Percentiles rank a stretch among this genome's conserved stretches.
phyloP scores from a whole-genome alignment of 2,888 invertebrate genomes.

The Xestia xanthographa region DNA sequence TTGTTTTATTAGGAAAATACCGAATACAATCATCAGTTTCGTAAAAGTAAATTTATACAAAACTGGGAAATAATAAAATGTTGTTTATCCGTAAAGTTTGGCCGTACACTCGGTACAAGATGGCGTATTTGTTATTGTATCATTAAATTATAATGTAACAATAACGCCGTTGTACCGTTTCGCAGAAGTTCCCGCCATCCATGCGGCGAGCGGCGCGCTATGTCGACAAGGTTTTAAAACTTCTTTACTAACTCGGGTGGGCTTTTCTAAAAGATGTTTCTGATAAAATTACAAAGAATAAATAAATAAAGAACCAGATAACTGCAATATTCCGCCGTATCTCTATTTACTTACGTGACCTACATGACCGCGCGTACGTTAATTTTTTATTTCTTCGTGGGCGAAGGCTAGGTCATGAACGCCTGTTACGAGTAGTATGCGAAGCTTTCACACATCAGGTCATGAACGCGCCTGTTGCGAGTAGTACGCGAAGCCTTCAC shows the following conservation, averaged over 20 bases:
- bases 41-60: background rate
- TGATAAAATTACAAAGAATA: background rate
- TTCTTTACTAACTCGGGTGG: background rate
- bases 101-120: slow-evolving; percentile 13
- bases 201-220: background rate
- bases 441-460: too few relatives aligned
- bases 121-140: slow-evolving; percentile 18
- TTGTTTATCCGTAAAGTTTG: slow-evolving; percentile 12
- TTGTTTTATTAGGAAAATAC: background rate
- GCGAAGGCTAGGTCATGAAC: too few relatives aligned
- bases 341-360: background rate
- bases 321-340: background rate
- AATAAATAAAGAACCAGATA: background rate
- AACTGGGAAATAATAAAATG: slow-evolving; percentile 8
- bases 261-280: slow-evolving; percentile 4
- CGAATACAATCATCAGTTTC: background rate
- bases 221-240: background rate
- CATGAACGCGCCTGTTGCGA: too few relatives aligned
- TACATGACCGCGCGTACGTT: background rate
- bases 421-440: too few relatives aligned
- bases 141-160: slow-evolving; percentile 22
- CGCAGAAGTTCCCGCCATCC: background rate
- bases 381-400: too few relatives aligned
- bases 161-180: background rate
- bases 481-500: background rate